Evolutionary conservation across 2,113 vertebrate genomes (phyloP).

Genomic region (Boulengeromyrus knoepffleri): DNA sequence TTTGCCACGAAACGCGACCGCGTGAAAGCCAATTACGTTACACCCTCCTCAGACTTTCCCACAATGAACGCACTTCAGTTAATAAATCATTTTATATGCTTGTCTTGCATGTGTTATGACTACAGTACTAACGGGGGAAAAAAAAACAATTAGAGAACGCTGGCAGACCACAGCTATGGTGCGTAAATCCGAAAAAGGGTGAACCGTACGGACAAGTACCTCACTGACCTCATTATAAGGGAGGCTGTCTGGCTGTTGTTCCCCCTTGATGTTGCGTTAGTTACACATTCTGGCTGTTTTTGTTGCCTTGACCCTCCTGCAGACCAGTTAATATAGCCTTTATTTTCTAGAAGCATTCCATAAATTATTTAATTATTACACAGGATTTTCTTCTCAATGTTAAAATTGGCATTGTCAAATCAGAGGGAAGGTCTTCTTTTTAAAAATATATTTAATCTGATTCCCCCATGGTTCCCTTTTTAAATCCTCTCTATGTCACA

Average conservation of each 20-base stretch:
- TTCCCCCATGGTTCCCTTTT: conserved; percentile 11
- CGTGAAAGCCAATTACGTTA: not conserved
- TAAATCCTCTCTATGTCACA: conserved; percentile 9
- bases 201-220: not conserved
- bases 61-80: not conserved
- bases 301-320: not conserved
- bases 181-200: not conserved
- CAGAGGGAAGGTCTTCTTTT: conserved; percentile 12
- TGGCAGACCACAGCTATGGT: not conserved
- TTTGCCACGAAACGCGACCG: not conserved
- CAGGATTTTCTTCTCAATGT: conserved; percentile 21
- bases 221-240: not conserved
- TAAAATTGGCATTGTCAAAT: conserved; percentile 14
- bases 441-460: conserved; percentile 4
- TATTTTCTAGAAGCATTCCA: not conserved
- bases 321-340: not conserved
- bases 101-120: not conserved
- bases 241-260: too few species aligned
- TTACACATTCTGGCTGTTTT: not conserved
- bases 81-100: conserved; percentile 4
- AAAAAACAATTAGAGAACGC: not conserved
- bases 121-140: too few species aligned
- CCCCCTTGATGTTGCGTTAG: too few species aligned
- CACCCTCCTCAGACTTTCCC: not conserved
- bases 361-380: conserved; percentile 16